Evolutionary conservation across 2,113 vertebrate genomes (phyloP).

Genomic region (Gorilla gorilla): DNA sequence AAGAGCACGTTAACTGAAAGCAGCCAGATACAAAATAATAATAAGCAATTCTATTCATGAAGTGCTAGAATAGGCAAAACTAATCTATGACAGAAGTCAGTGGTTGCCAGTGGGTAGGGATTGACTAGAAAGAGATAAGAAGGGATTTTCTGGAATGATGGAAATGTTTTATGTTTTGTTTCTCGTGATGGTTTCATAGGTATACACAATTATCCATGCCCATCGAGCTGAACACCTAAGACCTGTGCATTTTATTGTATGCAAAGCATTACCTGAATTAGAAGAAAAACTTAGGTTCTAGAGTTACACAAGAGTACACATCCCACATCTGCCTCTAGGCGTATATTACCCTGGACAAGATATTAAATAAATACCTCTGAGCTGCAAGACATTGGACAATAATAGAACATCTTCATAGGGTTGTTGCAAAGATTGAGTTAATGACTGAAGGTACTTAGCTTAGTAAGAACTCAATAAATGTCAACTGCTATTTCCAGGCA

Average conservation of each 20-base stretch:
- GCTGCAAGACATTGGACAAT: neutral
- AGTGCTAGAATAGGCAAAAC: neutral
- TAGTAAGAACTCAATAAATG: neutral
- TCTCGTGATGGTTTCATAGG: neutral
- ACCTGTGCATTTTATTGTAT: neutral
- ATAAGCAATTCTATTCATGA: neutral
- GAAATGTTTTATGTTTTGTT: neutral
- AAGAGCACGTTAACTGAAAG: neutral
- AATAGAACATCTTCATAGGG: neutral
- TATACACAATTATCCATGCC: neutral
- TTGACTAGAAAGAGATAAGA: neutral
- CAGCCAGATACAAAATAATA: neutral
- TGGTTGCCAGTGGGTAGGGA: neutral
- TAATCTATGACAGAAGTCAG: neutral
- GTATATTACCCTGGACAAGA: neutral
- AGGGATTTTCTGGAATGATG: neutral
- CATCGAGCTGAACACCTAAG: neutral
- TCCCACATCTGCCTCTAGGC: neutral
- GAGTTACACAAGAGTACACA: neutral
- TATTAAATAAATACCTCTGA: slow-evolving; percentile 11
- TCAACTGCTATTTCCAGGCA: neutral
- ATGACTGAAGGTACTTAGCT: neutral
- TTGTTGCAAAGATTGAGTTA: neutral
- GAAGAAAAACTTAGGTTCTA: neutral
- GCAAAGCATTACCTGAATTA: neutral